A percentile compares a stretch with the other conserved stretches of the same genome.
phyloP scores from a whole-genome alignment of 2,797 vertebrate genomes.

The Acrossocheilus wenchowensis region DNA sequence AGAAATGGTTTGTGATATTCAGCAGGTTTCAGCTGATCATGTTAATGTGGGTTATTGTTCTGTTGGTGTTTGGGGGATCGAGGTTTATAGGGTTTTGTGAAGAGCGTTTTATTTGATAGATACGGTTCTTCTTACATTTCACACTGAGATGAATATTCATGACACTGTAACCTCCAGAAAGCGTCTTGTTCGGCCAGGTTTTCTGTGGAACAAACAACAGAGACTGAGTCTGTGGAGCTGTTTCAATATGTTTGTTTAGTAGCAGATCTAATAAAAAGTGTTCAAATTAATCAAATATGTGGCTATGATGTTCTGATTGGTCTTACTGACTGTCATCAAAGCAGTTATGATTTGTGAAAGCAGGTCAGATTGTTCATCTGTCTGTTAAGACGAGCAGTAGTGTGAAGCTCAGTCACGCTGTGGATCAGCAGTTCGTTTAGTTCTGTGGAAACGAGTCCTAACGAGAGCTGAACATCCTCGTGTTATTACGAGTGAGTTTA shows the following conservation, averaged over 20 bases:
- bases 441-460: too few relatives aligned
- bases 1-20: background rate
- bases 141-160: background rate
- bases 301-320: background rate
- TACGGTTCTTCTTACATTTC: background rate
- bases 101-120: too few relatives aligned
- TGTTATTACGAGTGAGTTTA: background rate
- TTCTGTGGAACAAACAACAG: too few relatives aligned
- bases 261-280: background rate
- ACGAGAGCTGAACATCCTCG: too few relatives aligned
- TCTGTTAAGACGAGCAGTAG: too few relatives aligned
- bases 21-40: too few relatives aligned
- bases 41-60: too few relatives aligned
- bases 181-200: background rate
- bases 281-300: too few relatives aligned
- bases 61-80: background rate
- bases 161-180: background rate
- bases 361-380: too few relatives aligned
- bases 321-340: background rate
- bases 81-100: background rate
- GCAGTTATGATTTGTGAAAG: too few relatives aligned
- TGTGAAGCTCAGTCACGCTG: too few relatives aligned
- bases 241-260: background rate
- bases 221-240: too few relatives aligned
- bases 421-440: background rate